Percentiles rank a stretch among this genome's conserved stretches.
Evolutionary conservation across 2,888 invertebrate species (phyloP).

Genomic region (Drosophila rellima): DNA sequence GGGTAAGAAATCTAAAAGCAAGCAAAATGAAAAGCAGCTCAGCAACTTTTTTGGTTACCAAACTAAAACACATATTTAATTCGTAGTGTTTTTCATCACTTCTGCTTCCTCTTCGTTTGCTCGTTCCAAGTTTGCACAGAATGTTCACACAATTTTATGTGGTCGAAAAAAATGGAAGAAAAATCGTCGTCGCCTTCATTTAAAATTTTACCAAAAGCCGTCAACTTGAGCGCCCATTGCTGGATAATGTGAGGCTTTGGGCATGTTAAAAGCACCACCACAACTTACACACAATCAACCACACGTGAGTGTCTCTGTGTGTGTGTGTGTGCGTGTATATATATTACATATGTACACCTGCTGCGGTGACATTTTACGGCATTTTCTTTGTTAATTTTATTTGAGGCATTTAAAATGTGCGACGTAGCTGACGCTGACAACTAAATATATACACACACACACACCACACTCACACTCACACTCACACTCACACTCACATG

Average conservation of each 20-base stretch:
- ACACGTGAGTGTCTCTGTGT: conserved; percentile 4
- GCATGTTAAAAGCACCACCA: conserved; percentile 32
- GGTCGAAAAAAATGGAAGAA: conserved; percentile 13
- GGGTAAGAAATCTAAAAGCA: conserved; percentile 6
- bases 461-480: conserved; percentile 19
- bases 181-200: conserved; percentile 54
- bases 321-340: conserved; percentile 19
- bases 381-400: conserved; percentile 80
- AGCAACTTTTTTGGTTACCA: conserved; percentile 15
- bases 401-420: conserved; percentile 79
- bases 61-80: conserved; percentile 53
- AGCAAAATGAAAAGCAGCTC: conserved; percentile 17
- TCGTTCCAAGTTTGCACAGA: conserved; percentile 25
- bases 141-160: conserved; percentile 39
- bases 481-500: conserved; percentile 37
- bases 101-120: neutral
- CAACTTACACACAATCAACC: conserved; percentile 20
- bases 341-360: conserved; percentile 63
- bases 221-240: conserved; percentile 53
- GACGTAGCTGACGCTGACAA: conserved; percentile 74
- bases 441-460: conserved; percentile 61
- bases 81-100: conserved; percentile 32
- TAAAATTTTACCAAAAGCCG: conserved; percentile 64
- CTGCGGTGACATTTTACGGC: conserved; percentile 80
- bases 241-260: conserved; percentile 62